phyloP scores from a whole-genome alignment of 1,140 invertebrate genomes.

The Drosophila pseudoobscura region DNA sequence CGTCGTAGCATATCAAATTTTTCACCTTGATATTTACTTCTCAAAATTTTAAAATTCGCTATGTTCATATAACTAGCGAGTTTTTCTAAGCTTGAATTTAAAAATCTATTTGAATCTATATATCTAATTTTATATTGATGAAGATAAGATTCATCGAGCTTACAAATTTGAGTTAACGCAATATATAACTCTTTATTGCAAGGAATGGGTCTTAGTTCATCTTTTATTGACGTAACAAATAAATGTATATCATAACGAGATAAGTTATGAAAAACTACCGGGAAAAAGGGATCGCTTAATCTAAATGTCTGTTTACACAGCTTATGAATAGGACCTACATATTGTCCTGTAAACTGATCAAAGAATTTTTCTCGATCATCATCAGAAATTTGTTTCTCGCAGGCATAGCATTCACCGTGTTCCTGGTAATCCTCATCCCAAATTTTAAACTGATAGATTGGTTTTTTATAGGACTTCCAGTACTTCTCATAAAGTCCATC shows the following conservation, averaged over 20 bases:
- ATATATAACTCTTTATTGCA: too few species aligned
- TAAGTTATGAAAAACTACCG: conserved; percentile 1
- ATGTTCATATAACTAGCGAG: not conserved
- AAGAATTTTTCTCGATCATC: not conserved
- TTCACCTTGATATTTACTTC: too few species aligned
- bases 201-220: not conserved
- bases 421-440: not conserved
- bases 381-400: not conserved
- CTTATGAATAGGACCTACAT: not conserved
- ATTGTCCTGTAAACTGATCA: not conserved
- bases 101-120: conserved; percentile 1
- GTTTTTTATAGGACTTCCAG: conserved; percentile 1
- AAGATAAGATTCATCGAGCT: too few species aligned
- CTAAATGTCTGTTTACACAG: not conserved
- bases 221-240: not conserved
- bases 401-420: not conserved
- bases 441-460: not conserved
- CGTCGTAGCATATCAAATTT: not conserved
- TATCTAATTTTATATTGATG: not conserved
- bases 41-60: too few species aligned
- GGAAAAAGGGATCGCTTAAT: not conserved
- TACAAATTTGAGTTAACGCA: too few species aligned
- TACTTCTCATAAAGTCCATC: conserved; percentile 4
- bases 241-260: conserved; percentile 7
- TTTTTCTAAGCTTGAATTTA: conserved; percentile 4